These are phyloP conservation scores for Phalacrocorax aristotelis DNA, from an alignment of 2,113 vertebrate genomes.

Conservation along the genomic window DNA sequence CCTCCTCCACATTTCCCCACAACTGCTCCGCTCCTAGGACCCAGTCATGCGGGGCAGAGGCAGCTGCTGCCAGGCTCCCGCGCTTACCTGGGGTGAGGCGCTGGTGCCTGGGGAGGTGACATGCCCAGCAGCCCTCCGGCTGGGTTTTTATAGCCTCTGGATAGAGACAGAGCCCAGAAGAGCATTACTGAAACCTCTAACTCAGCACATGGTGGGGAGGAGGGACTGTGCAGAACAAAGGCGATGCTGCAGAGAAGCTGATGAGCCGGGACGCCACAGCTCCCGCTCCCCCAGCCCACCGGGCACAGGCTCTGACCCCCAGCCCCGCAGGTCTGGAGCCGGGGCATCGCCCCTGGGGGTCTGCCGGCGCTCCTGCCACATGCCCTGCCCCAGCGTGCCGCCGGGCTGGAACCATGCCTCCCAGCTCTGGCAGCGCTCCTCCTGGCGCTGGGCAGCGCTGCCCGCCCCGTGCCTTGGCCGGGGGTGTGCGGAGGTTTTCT, in stretches of 20 bases:
- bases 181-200: conserved; percentile 57
- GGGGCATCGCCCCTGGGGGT: rapidly evolving
- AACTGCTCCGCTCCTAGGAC: neutral
- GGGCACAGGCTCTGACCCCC: neutral
- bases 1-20: neutral
- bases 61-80: neutral
- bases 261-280: conserved; percentile 67
- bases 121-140: neutral
- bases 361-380: rapidly evolving
- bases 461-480: rapidly evolving
- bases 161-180: conserved; percentile 44
- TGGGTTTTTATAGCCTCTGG: conserved; percentile 68
- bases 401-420: neutral
- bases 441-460: neutral
- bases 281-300: neutral
- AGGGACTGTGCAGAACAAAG: conserved; percentile 52
- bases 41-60: rapidly evolving
- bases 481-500: rapidly evolving
- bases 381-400: rapidly evolving
- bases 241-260: conserved; percentile 23
- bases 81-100: neutral
- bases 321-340: rapidly evolving
- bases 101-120: conserved; percentile 1
- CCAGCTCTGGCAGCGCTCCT: neutral
- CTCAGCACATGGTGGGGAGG: conserved; percentile 68